Evolutionary conservation across 2,797 vertebrate genomes (phyloP).

Genomic region (Enteromius unitaeniatus): DNA sequence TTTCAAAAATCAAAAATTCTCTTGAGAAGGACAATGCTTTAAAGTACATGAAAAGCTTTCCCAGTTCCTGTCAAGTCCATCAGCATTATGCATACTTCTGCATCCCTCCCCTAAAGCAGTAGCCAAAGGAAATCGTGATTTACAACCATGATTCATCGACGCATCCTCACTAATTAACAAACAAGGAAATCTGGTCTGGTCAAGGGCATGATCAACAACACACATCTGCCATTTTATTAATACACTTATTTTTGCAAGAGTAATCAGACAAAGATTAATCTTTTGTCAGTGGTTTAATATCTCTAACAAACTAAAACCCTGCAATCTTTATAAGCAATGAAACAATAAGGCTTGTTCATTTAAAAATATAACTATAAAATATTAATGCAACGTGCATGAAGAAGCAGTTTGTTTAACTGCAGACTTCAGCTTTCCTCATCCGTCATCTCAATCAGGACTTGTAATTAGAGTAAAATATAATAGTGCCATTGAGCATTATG

Average conservation of each 20-base stretch:
- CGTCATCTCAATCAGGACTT: background rate
- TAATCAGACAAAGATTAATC: conserved; percentile 49
- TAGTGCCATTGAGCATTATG: background rate
- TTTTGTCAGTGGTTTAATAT: background rate
- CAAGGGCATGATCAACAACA: conserved; percentile 45
- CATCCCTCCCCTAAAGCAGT: background rate
- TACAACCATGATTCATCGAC: conserved; percentile 53
- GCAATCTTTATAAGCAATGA: background rate
- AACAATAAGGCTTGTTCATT: background rate
- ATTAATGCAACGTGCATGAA: background rate
- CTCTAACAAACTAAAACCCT: background rate
- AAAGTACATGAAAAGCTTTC: conserved; percentile 22
- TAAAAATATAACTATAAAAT: background rate
- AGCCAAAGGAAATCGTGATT: conserved; percentile 55
- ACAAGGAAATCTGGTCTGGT: conserved; percentile 36
- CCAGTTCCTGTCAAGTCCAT: conserved; percentile 37
- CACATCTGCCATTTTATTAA: conserved; percentile 38
- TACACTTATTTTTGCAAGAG: conserved; percentile 32
- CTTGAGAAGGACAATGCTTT: background rate
- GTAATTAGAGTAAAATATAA: background rate
- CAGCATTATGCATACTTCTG: conserved; percentile 2
- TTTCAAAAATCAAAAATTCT: no score
- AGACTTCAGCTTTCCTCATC: background rate
- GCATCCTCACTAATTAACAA: conserved; percentile 53
- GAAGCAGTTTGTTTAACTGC: background rate